Evolutionary conservation across 2,888 invertebrate genomes (phyloP).

Genomic region (Eupithecia insigniata): DNA sequence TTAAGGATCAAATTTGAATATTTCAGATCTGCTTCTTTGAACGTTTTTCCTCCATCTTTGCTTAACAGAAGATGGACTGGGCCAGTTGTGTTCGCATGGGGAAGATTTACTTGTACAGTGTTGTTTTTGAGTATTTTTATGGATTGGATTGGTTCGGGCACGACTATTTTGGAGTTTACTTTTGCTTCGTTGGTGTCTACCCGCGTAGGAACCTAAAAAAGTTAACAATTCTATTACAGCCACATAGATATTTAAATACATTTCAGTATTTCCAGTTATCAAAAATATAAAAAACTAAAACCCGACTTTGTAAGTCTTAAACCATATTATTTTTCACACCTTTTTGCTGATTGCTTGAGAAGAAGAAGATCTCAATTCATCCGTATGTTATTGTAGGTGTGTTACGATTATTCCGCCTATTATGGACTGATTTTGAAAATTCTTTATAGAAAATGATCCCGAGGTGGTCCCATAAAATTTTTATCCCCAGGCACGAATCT

Average conservation of each 20-base stretch:
- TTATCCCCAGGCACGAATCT: no score
- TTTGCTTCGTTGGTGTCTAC: constrained; percentile 53
- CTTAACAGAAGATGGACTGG: constrained; percentile 75
- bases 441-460: no score
- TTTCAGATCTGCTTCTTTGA: constrained; percentile 69
- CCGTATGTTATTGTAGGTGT: no score
- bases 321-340: no score
- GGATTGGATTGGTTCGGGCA: constrained; percentile 75
- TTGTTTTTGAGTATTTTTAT: constrained; percentile 78
- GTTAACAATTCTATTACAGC: neutral
- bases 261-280: no score
- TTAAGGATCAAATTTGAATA: constrained; percentile 74
- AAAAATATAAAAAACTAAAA: no score
- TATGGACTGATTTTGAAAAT: no score
- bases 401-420: no score
- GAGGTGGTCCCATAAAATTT: no score
- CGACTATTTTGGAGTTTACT: constrained; percentile 60
- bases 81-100: constrained; percentile 67
- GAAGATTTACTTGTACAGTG: constrained; percentile 76
- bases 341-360: no score
- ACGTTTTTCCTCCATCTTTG: constrained; percentile 70
- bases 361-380: no score
- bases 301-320: no score
- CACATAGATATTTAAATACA: neutral
- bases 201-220: constrained; percentile 48